A percentile compares a stretch with the other conserved stretches of the same genome.
Evolutionary conservation across 2,888 invertebrate species (phyloP).

Genomic region (Megamerina dolium): DNA sequence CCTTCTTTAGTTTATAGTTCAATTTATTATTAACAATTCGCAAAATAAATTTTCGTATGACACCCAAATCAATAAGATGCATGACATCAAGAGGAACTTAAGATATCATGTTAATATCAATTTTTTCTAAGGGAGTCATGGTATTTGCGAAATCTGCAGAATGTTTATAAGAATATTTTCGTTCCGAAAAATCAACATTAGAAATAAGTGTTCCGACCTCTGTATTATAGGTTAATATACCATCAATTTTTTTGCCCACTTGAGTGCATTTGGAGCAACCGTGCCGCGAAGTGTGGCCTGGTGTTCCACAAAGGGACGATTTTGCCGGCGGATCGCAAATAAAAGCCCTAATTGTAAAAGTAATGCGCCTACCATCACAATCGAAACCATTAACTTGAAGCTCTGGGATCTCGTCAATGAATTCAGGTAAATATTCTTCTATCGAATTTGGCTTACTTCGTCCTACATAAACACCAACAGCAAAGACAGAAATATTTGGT

Average conservation of each 20-base stretch:
- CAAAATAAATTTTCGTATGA: constrained; percentile 3
- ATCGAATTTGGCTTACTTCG: constrained; percentile 1
- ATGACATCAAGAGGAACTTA: too few species aligned
- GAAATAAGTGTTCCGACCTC: too few species aligned
- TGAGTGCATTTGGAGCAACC: neutral
- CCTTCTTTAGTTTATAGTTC: neutral
- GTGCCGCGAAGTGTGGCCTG: neutral
- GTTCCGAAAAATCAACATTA: too few species aligned
- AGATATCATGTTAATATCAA: constrained; percentile 1
- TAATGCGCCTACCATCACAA: neutral
- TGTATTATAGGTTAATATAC: too few species aligned
- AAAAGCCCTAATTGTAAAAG: constrained; percentile 1
- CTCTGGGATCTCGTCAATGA: too few species aligned
- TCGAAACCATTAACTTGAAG: too few species aligned
- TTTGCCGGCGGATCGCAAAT: constrained; percentile 1
- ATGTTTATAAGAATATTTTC: constrained; percentile 6
- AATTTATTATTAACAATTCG: neutral
- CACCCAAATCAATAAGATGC: constrained; percentile 7
- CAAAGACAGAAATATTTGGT: too few species aligned
- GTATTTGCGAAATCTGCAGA: constrained; percentile 1
- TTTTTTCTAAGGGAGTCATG: constrained; percentile 4
- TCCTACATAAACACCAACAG: too few species aligned
- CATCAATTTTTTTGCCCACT: too few species aligned
- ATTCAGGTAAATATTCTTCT: neutral
- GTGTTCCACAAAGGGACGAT: constrained; percentile 1